Base-by-base conservation (phyloP, 2,113 vertebrate species). In the Silurus glanis region DNA sequence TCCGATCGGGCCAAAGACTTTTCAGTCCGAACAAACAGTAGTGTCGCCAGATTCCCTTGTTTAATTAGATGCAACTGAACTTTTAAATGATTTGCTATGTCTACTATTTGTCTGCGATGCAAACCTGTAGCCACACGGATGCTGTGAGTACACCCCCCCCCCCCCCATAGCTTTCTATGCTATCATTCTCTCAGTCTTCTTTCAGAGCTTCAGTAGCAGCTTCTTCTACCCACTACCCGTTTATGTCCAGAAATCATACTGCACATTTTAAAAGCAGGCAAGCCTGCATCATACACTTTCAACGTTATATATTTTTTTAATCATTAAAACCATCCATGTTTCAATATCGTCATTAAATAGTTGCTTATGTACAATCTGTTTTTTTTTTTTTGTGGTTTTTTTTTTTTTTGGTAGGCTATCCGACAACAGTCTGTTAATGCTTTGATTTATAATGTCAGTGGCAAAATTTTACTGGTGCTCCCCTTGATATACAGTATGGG, bases 161-260 rank as follows among this genome's bases (percentile, higher is more conserved):
- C 23, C 9, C 51, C 74, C 14, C 21, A 10, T 16, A 5, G 1
- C 58, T 75, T 75, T 67, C 23, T 21, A 85, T 47, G 62, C 83
- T 64, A 76, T 71, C 13, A 14, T 83, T 71, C 12, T 58, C 79
- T 10, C 28, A 13, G 53, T 87, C 76, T 9, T 92, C 82, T 83
- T 90, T 74, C 19, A 79, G 89, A 83, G 85, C 25, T 47, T 93
- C 93, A 93, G 93, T 93, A 93, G 92, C 88, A 89, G 47, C 58
- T 81, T 71, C 82, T 13, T 45, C 16, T 71, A 49, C 80, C n/a
- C 80, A 53, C 47, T 71, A 86, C 67, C 67, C 80, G 56, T 62
- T 82, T 61, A 53, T 49, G 55, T 89, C 80, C 83, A 79, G 83
- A 84, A 74, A 90, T 89, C 75, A 87, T 78, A 91, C 66, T 83